Evolutionary conservation across 2,888 invertebrate genomes (phyloP), one percentile per base, ranked within the genome.

Genomic region (Petrolisthes cinctipes): DNA sequence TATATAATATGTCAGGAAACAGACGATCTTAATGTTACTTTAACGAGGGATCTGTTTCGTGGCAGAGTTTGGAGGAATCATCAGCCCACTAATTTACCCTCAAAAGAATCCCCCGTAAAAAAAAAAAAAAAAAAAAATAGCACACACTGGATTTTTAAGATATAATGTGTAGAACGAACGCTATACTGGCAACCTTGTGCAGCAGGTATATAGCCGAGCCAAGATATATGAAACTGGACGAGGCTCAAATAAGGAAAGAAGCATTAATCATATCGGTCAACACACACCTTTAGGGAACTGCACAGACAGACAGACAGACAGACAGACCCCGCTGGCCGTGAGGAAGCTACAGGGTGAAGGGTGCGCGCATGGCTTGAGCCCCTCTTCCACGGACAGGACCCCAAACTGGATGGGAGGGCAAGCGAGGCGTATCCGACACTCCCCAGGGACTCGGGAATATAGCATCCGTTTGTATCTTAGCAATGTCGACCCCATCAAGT

Each of bases 231-330:
- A 83, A 86, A 86, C 83, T 71, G 86, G 71, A 83, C 86, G 86
- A 73, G 83, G 76, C 37, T 83, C 86, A 86, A 83, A 86, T 86
- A 86, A 79, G 86, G 86, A 37, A 66, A 68, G 86, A 86, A 71
- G 51, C 86, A 86, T 86, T 83, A 86, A 86, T 86, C 86, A 86
- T 86, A 83, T 86, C 78, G 86, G 86, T 86, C 86, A 86, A 86
- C 86, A 86, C 86, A 86, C 86, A 86, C 86, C 86, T 86, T 83
- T 23, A 71, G 86, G 83, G 83, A 83, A 71, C 75, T 79, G 83
- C 86, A 79, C 56, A 37, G 82, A 57, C 51, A n/a, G 11, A 37
- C 37, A 37, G 37, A 37, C 37, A 37, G 37, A 37, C 37, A 37
- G 37, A 37, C 37, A 37, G 71, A 20, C 17, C 71, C 20, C 51